These are phyloP conservation scores for Uropsilus gracilis DNA, from an alignment of 2,113 vertebrate species.

Conservation along the genomic window DNA sequence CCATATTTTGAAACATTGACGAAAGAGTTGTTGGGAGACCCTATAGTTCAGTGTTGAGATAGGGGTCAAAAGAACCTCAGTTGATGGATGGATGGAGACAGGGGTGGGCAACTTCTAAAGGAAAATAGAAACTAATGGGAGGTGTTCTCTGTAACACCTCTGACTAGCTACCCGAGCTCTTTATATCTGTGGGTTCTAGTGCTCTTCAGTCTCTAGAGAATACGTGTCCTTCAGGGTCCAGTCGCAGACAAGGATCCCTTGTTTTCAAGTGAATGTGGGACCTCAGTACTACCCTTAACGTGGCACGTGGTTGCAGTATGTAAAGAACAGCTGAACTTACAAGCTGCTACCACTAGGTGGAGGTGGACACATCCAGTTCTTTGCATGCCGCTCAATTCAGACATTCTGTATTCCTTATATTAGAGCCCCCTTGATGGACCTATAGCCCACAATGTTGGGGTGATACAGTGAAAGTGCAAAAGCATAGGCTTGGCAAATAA, in stretches of 20 bases:
- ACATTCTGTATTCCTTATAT: background rate
- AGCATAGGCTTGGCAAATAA: background rate
- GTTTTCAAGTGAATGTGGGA: background rate
- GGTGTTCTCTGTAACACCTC: background rate
- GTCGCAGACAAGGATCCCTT: background rate
- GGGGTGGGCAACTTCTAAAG: background rate
- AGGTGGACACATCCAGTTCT: background rate
- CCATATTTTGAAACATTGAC: background rate
- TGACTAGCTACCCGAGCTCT: background rate
- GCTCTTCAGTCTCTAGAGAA: background rate
- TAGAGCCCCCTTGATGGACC: background rate
- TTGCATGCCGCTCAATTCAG: background rate
- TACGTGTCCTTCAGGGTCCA: background rate
- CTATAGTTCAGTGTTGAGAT: background rate
- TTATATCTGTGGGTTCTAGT: background rate
- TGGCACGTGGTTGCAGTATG: background rate
- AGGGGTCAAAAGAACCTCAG: background rate
- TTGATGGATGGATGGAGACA: background rate
- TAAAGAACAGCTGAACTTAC: background rate
- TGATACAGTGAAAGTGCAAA: background rate
- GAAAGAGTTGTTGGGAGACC: background rate
- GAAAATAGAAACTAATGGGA: background rate
- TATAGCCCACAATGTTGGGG: background rate
- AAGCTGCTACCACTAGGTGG: slow-evolving; percentile 32
- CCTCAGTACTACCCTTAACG: background rate